These are phyloP conservation scores for Tinea trinotella DNA, from an alignment of 2,888 invertebrate species.

Conservation along the genomic window DNA sequence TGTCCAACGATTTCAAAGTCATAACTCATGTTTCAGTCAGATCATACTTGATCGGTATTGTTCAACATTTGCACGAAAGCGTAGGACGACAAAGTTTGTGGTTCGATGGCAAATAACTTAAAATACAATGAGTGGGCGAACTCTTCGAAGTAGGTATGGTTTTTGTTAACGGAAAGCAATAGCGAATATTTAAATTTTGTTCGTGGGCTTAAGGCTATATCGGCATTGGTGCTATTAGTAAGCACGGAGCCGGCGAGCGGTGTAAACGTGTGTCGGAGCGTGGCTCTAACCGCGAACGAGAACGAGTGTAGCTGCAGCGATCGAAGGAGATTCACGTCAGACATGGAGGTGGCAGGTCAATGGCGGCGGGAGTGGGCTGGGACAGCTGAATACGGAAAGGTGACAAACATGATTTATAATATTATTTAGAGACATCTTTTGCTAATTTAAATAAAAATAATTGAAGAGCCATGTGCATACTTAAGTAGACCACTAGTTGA, in stretches of 20 bases:
- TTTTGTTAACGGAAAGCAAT: constrained; percentile 59
- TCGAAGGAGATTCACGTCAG: constrained; percentile 35
- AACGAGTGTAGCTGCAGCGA: constrained; percentile 63
- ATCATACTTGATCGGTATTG: background rate
- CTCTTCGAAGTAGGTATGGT: constrained; percentile 55
- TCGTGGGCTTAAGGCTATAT: constrained; percentile 42
- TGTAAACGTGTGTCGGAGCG: constrained; percentile 40
- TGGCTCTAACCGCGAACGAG: constrained; percentile 29
- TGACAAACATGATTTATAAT: constrained; percentile 27
- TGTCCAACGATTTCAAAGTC: no score
- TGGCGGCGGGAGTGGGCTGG: constrained; percentile 68
- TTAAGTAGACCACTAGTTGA: background rate
- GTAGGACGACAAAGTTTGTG: constrained; percentile 11
- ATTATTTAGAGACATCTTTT: background rate
- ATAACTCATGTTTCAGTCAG: no score
- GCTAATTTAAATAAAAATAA: background rate
- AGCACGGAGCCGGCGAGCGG: constrained; percentile 46
- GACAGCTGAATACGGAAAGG: constrained; percentile 66
- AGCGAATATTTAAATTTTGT: constrained; percentile 57
- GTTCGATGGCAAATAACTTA: constrained; percentile 28
- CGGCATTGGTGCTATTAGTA: constrained; percentile 37
- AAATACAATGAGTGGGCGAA: constrained; percentile 50
- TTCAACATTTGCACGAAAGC: background rate
- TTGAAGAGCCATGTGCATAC: background rate
- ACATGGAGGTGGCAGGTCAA: constrained; percentile 66